Conservation (phyloP, 2,888 invertebrate genomes). For the Spodoptera picta region DNA sequence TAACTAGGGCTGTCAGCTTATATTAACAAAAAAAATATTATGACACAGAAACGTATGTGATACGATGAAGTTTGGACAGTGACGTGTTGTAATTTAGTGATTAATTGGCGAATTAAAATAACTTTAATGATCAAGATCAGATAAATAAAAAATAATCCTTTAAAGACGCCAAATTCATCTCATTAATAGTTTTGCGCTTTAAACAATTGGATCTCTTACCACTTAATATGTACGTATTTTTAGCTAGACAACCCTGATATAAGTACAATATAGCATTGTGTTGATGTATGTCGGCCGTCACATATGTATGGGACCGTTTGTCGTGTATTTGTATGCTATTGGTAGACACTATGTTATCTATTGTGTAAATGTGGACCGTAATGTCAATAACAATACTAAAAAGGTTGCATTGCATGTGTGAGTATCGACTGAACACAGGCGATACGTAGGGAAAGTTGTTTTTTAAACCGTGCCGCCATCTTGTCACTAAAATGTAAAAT, state of each 20-base stretch:
- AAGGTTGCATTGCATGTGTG: constrained; percentile 35
- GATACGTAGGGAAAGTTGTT: constrained; percentile 46
- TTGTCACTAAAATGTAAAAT: too few relatives aligned
- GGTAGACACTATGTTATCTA: constrained; percentile 71
- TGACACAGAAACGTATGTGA: too few relatives aligned
- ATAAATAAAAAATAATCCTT: too few relatives aligned
- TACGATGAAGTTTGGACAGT: too few relatives aligned
- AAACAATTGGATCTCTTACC: too few relatives aligned
- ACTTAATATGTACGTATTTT: background rate
- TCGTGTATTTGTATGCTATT: constrained; percentile 76
- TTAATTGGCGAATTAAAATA: too few relatives aligned
- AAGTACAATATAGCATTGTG: constrained; percentile 61
- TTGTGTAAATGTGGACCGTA: constrained; percentile 77
- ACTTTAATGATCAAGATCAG: too few relatives aligned
- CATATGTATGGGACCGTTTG: constrained; percentile 68
- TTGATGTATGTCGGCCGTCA: constrained; percentile 67
- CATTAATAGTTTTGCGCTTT: too few relatives aligned
- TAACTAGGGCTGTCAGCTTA: constrained; percentile 39
- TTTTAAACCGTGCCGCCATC: background rate
- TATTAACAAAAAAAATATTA: background rate
- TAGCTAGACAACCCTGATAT: constrained; percentile 43
- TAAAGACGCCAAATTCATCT: too few relatives aligned
- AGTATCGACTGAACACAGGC: constrained; percentile 1
- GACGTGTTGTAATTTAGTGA: too few relatives aligned
- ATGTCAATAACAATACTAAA: constrained; percentile 68